Conservation (phyloP, 2,797 vertebrate species). For the Eidolon dupreanum region DNA sequence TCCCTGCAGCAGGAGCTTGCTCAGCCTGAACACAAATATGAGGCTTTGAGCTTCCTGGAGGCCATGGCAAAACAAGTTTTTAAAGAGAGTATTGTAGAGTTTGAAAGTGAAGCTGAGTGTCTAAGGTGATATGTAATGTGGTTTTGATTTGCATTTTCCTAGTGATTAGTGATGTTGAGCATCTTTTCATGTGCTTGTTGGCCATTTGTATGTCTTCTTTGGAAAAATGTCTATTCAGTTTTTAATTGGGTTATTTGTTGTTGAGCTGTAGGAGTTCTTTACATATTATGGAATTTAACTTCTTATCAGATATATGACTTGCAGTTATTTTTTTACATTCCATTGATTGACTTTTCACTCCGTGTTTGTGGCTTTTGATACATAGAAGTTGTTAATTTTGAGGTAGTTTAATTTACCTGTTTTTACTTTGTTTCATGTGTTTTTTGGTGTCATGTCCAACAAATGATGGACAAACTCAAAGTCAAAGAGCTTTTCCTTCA, state of each 20-base stretch:
- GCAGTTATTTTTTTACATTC: not conserved
- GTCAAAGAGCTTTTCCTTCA: not conserved
- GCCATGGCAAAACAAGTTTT: not conserved
- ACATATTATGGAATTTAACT: not conserved
- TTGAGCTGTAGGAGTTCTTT: not conserved
- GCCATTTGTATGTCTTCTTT: not conserved
- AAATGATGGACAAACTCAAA: not conserved
- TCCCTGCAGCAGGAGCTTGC: not conserved
- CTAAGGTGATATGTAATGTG: not conserved
- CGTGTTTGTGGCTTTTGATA: not conserved
- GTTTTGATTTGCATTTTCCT: not conserved
- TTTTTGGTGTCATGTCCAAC: not conserved
- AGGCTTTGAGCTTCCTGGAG: not conserved
- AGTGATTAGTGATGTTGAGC: not conserved
- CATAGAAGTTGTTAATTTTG: not conserved
- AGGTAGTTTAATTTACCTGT: not conserved
- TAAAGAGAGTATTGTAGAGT: not conserved
- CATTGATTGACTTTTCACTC: not conserved
- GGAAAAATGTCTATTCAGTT: not conserved
- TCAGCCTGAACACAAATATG: not conserved
- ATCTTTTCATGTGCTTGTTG: not conserved
- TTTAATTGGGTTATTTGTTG: not conserved
- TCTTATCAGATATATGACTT: not conserved
- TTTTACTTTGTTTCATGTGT: not conserved
- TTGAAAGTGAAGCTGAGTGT: not conserved